These are phyloP conservation scores for Rhagologus leucostigma DNA, from an alignment of 2,113 vertebrate species.

Conservation along the genomic window DNA sequence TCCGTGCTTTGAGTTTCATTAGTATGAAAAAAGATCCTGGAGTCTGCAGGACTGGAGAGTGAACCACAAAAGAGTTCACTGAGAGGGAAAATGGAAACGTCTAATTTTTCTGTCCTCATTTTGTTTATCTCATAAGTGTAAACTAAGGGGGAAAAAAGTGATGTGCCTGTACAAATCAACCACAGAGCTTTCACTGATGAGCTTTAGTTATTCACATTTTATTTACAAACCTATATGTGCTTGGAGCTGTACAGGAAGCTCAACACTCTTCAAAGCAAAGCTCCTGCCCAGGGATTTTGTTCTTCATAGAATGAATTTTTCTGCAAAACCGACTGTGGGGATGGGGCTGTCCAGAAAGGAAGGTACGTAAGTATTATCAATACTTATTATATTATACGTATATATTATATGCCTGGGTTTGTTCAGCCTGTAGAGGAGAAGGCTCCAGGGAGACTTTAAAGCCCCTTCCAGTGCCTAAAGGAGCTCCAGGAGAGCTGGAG, in stretches of 20 bases:
- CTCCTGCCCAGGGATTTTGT: background rate
- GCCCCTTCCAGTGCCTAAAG: background rate
- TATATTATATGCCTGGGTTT: too few species aligned
- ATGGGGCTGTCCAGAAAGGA: background rate
- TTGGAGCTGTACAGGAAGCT: background rate
- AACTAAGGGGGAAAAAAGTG: background rate
- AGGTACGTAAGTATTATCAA: background rate
- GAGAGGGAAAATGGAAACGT: background rate
- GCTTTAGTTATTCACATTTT: background rate
- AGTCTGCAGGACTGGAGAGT: background rate
- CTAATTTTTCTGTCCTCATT: background rate
- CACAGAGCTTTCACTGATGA: fast-evolving
- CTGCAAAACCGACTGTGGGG: background rate
- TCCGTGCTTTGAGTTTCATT: background rate
- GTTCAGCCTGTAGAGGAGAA: background rate
- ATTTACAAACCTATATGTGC: background rate
- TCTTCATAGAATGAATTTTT: background rate
- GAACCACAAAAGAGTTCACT: background rate
- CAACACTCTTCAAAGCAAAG: background rate
- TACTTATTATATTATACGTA: too few species aligned
- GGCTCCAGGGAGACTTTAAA: background rate
- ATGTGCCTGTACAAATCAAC: background rate
- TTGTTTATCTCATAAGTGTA: background rate
- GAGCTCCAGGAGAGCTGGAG: background rate
- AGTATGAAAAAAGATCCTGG: background rate